Evolutionary conservation across 2,113 vertebrate species (phyloP), one percentile per base, ranked within the genome.

Genomic region (Lepidothrix coronata): DNA sequence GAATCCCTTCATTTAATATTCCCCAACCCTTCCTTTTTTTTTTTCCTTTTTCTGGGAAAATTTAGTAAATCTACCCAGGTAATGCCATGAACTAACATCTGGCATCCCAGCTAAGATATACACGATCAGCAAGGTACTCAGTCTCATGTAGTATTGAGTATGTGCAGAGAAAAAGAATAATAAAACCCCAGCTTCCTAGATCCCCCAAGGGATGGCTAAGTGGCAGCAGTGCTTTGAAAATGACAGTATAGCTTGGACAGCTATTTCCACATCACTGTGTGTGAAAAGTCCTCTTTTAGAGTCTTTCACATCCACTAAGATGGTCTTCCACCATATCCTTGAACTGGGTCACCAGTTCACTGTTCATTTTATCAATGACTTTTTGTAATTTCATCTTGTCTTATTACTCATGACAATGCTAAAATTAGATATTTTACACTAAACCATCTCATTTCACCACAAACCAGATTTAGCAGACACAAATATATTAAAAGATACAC

Each of bases 11-110:
- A 48, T 62, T 25, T 61, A 39, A 23, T 43, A 80, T 12, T 18
- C 11, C 6, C 5, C 9, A 1, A 19, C 2, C 6, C 8, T 6
- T 1, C 2, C 0, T 2, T 16, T 9, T 10, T 30, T 14, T 8
- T 21, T 48, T 30, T 19, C 33, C 24, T 58, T 37, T 7, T 5
- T 27, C 12, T 25, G 5, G 11, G 24, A 4, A 84, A 92, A 80
- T 68, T 44, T 57, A 62, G 9, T 37, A 35, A 49, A 54, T 58
- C 31, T 73, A 48, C 11, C 5, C 13, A 31, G 8, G 6, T 54
- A 72, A 54, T 30, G 8, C 11, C n/a, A 43, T 20, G 11, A 58
- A 44, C 61, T 80, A 35, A 12, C 18, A 48, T 23, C 24, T 63
- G 39, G n/a, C 28, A 27, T 24, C 9, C 82, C 43, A 82, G 52